Evolutionary conservation across 2,113 vertebrate species (phyloP), one percentile per base, ranked within the genome.

Genomic region (Phrynocephalus versicolor): DNA sequence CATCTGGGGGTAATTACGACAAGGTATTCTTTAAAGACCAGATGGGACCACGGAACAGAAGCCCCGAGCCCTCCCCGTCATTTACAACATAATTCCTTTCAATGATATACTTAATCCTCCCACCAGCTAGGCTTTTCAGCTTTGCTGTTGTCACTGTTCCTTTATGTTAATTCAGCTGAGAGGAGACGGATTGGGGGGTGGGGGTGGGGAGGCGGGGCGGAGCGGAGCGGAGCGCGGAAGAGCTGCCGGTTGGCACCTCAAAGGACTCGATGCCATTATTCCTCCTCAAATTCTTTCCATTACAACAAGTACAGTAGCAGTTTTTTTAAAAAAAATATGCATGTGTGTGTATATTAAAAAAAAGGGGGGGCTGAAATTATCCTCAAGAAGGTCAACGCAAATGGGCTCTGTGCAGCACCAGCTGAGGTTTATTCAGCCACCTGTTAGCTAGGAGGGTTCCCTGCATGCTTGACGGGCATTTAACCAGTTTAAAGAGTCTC

Each of bases 1-100:
- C 97, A 99, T 99, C 98, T 99, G 98, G 98, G 96, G 97, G 97
- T 98, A 99, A 99, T 99, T 99, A 99, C 97, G 93, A 96, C 98
- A 98, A 99, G 98, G 98, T 99, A 98, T 98, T 99, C 98, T 99
- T 98, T 98, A 97, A 98, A 96, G 97, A 98, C 98, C 98, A 99
- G 98, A 99, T 99, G 98, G 97, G 97, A 97, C 94, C 94, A 94
- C 93, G 95, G 96, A 96, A 96, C 95, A 95, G 96, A 96, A 96
- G 97, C 97, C 95, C 95, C 93, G 90, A 94, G 94, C 96, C 97
- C 97, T 97, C 97, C 97, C 97, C 94, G 97, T 97, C 98, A 99
- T 99, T 99, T 98, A 98, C 98, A 98, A 98, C 97, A 97, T 98
- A 98, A 97, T 97, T 98, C 97, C 97, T 98, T 99, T 99, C 98